A percentile compares a stretch with the other conserved stretches of the same genome.
Conservation (phyloP, 2,113 vertebrate species). For the pig (Sus scrofa) region T2T-Sscrofa CM000814.6:68465001-68465500, state of each 20-base stretch:
- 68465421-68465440: slow-evolving; percentile 76
- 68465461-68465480: slow-evolving; percentile 70
- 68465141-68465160: slow-evolving; percentile 83
- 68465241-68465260: slow-evolving; percentile 87
- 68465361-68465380: slow-evolving; percentile 75
- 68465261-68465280: slow-evolving; percentile 85
- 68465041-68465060: no score
- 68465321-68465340: slow-evolving; percentile 79
- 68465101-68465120: no score
- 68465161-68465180: slow-evolving; percentile 86
- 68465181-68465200: slow-evolving; percentile 85
- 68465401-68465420: slow-evolving; percentile 73
- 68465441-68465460: slow-evolving; percentile 80
- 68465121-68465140: slow-evolving; percentile 64
- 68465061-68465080: no score
- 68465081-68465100: no score
- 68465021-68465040: no score
- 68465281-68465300: slow-evolving; percentile 88
- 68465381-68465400: slow-evolving; percentile 58
- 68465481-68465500: slow-evolving; percentile 75
- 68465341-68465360: slow-evolving; percentile 83
- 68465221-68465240: slow-evolving; percentile 88
- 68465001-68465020: no score
- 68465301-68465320: slow-evolving; percentile 78
- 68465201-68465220: slow-evolving; percentile 87